Conservation (phyloP, 2,888 invertebrate species). For the Hetaerina titia region DNA sequence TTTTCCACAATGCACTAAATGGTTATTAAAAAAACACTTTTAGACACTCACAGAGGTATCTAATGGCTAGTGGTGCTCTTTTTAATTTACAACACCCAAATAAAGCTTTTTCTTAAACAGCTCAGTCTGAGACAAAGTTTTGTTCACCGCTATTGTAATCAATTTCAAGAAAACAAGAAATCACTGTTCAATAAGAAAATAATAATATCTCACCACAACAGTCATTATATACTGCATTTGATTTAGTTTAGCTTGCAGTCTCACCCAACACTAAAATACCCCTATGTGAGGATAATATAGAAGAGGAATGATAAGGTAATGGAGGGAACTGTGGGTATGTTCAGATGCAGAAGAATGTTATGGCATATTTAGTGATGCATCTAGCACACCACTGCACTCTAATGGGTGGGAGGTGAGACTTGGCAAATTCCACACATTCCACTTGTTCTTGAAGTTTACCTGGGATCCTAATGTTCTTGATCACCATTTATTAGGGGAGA, state of each 20-base stretch:
- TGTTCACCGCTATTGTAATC: conserved; percentile 12
- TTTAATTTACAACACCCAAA: conserved; percentile 44
- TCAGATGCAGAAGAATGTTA: neutral
- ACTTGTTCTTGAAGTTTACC: neutral
- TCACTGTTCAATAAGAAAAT: conserved; percentile 38
- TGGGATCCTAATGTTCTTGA: neutral
- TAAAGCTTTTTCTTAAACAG: conserved; percentile 46
- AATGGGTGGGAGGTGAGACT: neutral
- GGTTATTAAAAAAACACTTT: conserved; percentile 51
- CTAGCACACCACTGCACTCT: neutral
- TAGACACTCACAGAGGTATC: conserved; percentile 37
- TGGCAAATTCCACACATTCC: conserved; percentile 15
- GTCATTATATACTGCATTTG: conserved; percentile 30
- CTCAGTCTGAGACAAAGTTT: conserved; percentile 41
- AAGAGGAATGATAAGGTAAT: neutral
- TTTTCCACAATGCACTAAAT: conserved; percentile 37
- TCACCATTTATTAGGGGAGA: neutral
- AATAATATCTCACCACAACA: conserved; percentile 49
- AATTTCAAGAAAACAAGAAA: conserved; percentile 50
- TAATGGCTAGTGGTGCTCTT: conserved; percentile 46
- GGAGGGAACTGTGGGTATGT: neutral
- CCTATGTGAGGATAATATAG: neutral
- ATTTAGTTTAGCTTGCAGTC: conserved; percentile 32
- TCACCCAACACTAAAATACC: neutral
- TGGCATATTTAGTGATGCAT: neutral